A percentile compares a stretch with the other conserved stretches of the same genome.
Evolutionary conservation across 2,888 invertebrate species (phyloP).

Genomic region (Pseudococcus viburni): DNA sequence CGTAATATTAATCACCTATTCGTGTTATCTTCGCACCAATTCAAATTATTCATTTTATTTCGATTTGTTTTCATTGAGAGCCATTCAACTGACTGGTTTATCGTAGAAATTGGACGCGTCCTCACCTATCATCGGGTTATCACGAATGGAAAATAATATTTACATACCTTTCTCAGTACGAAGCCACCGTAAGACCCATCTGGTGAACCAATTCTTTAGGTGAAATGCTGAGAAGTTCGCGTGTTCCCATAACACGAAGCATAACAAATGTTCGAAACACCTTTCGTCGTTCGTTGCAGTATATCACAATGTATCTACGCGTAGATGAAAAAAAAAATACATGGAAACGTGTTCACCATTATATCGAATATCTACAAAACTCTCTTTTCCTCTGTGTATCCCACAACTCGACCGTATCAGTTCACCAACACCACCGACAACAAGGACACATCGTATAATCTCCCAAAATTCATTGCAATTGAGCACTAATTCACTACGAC

Average conservation of each 20-base stretch:
- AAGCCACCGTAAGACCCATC: neutral
- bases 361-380: constrained; percentile 21
- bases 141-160: neutral
- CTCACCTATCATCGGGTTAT: neutral
- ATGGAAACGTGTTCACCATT: constrained; percentile 7
- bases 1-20: neutral
- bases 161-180: neutral
- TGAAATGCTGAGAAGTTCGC: constrained; percentile 26
- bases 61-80: neutral
- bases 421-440: neutral
- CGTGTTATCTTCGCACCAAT: neutral
- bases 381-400: neutral
- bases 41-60: constrained; percentile 7
- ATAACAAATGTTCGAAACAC: constrained; percentile 29
- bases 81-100: neutral
- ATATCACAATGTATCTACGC: neutral
- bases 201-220: constrained; percentile 33
- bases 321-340: neutral
- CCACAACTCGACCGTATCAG: constrained; percentile 25
- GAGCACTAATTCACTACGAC: neutral
- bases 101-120: neutral
- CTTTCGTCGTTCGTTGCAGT: constrained; percentile 10
- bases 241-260: constrained; percentile 33
- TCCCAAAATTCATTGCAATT: neutral
- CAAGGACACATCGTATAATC: neutral